Base-by-base conservation (phyloP, 2,113 vertebrate species). In the Saguinus midas region DNA sequence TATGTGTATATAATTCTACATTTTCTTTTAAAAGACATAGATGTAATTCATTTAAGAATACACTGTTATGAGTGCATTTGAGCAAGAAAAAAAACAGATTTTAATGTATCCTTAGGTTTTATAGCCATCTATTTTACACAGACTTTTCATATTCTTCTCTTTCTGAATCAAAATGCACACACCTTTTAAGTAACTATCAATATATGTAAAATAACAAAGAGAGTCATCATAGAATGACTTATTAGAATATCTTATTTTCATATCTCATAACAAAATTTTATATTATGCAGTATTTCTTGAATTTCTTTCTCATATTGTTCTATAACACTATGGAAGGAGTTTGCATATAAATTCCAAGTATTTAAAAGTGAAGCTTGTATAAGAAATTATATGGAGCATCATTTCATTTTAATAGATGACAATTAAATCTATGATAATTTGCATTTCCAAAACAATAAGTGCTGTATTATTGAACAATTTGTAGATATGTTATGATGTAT, bases 191-290 rank as follows among this genome's bases (percentile, higher is more conserved):
- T 79, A 91, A 93, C 40, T 93, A 55, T 35, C 29, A 87, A 84
- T 50, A 76, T 76, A 64, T 85, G 16, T 88, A 93, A 96, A 97
- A 90, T 83, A 94, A 94, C 18, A 45, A 5, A 50, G 79, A 91
- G 18, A 87, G 14, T 9, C 55, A 37, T 58, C 50, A 87, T 80
- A 70, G 2, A 43, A 43, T 43, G 43, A 43, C 43, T 43, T 43
- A 43, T 82, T 91, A 82, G 0, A 81, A 40, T 78, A 91, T 66
- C 58, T 78, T 90, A 96, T 96, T 95, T 95, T 73, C 45, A 82
- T 83, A 37, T n/a, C 25, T 72, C 57, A 88, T 85, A 80, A 81
- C 27, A 91, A 94, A 90, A 95, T 87, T 21, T 78, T 79, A 78
- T 80, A 94, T 75, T 84, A 55, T 27, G 89, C 4, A 43, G 17